Base-by-base conservation (phyloP, 2,888 invertebrate species). In the Atrina japonica region DNA sequence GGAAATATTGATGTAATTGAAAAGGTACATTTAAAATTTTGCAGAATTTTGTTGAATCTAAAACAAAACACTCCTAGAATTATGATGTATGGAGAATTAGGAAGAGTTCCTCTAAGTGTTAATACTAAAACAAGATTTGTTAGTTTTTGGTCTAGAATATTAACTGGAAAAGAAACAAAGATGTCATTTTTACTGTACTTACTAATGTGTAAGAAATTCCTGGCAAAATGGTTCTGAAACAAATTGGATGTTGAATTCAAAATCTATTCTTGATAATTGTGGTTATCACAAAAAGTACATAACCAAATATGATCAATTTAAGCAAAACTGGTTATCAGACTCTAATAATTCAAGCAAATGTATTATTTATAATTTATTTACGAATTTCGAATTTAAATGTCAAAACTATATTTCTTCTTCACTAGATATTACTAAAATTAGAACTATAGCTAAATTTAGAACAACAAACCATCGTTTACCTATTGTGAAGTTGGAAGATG, bases 51-150 rank as follows among this genome's bases (percentile, higher is more conserved):
- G 5, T 35, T 35, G 11, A 35, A 35, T 11, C 35, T 35, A 7
- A 35, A 35, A 35, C 11, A 6, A 30, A 55, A 14, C 29, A 55
- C 55, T 3, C 55, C 23, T n/a, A 55, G 16, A 16, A n/a, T 5
- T 29, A 55, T 55, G 55, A 29, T 55, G 16, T 55, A 55, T 14
- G 55, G 55, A 7, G 55, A 55, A 30, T 18, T 29, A 3, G 55
- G 2, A 2, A 14, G n/a, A 29, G 23, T 7, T 27, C 55, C 55
- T 18, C 14, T 55, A 3, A 14, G 11, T 7, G 21, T 47, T 18
- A 6, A 47, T 16, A 47, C 16, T 18, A 6, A 47, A n/a, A 47
- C 18, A 18, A 47, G 47, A 47, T 14, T 21, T 47, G n/a, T 7
- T 6, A n/a, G 6, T 14, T 47, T 14, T 47, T 47, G 47, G 47